Conservation (phyloP, 2,797 vertebrate genomes). For the Myotis daubentonii region DNA sequence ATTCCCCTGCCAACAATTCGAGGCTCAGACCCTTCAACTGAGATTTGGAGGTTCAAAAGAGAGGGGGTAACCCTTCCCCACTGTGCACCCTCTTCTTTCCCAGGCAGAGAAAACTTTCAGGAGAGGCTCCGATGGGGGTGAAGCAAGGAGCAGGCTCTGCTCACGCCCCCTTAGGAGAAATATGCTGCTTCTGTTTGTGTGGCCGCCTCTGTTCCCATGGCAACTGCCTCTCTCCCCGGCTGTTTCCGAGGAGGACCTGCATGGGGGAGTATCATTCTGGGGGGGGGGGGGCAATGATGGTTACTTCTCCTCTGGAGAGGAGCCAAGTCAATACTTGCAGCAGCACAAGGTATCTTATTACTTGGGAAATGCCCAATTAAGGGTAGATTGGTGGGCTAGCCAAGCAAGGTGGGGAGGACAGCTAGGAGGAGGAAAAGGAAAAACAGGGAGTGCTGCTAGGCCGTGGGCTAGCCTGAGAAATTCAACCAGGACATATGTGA, state of each 20-base stretch:
- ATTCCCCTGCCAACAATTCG: not conserved
- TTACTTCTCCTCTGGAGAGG: conserved; percentile 55
- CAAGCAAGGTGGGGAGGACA: not conserved
- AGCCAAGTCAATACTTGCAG: conserved; percentile 29
- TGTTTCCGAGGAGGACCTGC: conserved; percentile 17
- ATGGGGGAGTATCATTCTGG: conserved; percentile 38
- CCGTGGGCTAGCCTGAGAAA: not conserved
- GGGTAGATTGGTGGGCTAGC: not conserved
- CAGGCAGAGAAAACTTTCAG: not conserved
- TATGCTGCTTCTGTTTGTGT: conserved; percentile 46
- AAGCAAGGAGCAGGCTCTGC: not conserved
- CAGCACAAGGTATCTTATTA: not conserved
- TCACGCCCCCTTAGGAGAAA: conserved; percentile 4
- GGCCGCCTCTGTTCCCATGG: conserved; percentile 25
- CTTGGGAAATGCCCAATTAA: conserved; percentile 13
- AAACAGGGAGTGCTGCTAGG: not conserved
- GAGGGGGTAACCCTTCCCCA: not conserved
- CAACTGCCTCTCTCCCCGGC: conserved; percentile 48
- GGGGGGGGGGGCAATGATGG: not conserved
- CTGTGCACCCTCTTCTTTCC: not conserved
- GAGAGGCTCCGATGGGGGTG: not conserved
- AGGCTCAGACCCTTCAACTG: not conserved
- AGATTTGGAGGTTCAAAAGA: not conserved
- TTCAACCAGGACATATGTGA: not conserved
- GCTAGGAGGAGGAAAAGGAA: not conserved